A percentile compares a stretch with the other conserved stretches of the same genome.
Evolutionary conservation across 2,113 vertebrate genomes (phyloP).

Genomic region (Misgurnus anguillicaudatus): DNA sequence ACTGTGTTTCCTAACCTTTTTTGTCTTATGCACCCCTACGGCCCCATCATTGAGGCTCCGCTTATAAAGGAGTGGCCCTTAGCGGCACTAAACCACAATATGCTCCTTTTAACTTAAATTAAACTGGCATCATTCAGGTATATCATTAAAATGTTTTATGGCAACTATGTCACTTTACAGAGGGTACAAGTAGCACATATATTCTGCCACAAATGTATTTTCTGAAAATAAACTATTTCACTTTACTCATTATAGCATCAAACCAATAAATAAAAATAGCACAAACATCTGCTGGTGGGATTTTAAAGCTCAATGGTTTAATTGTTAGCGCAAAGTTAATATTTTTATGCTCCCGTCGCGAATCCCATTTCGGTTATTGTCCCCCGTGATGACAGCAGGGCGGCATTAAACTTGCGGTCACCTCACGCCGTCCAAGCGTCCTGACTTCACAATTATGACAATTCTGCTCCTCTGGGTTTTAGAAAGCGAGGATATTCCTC

Average conservation of each 20-base stretch:
- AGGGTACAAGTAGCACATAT: no score
- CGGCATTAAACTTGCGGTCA: constrained; percentile 34
- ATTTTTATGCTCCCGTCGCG: constrained; percentile 37
- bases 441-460: neutral
- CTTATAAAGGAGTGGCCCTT: no score
- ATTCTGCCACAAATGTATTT: no score
- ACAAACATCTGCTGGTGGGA: constrained; percentile 31
- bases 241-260: constrained; percentile 19
- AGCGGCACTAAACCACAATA: no score
- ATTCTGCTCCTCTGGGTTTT: constrained; percentile 13
- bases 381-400: constrained; percentile 1
- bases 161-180: no score
- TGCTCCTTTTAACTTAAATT: no score
- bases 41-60: no score
- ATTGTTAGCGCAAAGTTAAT: constrained; percentile 45
- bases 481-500: neutral
- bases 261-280: constrained; percentile 9
- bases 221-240: neutral
- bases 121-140: no score
- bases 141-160: no score
- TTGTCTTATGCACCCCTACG: no score
- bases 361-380: constrained; percentile 30
- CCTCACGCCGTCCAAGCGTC: constrained; percentile 16
- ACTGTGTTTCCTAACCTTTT: neutral
- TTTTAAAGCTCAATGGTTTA: constrained; percentile 23